Evolutionary conservation across 2,888 invertebrate species (phyloP), one percentile per base, ranked within the genome.

Genomic region (Polydrusus tereticollis): DNA sequence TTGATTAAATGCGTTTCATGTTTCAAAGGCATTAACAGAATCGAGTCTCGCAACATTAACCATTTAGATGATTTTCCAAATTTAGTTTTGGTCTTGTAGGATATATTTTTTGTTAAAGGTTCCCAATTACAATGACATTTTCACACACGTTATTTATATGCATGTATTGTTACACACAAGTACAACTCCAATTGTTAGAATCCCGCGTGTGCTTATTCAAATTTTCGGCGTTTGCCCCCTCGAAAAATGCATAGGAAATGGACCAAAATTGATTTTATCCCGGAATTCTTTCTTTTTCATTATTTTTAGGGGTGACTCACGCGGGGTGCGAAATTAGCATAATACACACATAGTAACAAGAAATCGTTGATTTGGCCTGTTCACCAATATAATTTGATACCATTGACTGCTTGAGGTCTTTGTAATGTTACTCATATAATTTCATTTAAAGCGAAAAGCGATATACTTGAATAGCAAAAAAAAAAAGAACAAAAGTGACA

Each of bases 161-260:
- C 81, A 80, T 77, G 82, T 82, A 82, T 82, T 81, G 80, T 81
- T 80, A 82, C 78, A 82, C 77, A 81, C 75, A 78, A 76, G 77
- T 80, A 80, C 81, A 82, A 82, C 79, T 81, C 79, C 67, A 80
- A 81, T 82, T 81, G 81, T 81, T 80, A 75, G 78, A 79, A 80
- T 77, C 77, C 77, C 80, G 79, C 81, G 78, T 79, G 82, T 78
- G 80, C 82, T 81, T 80, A 84, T 83, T 83, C 82, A 83, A 83
- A 83, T 82, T 82, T 79, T 81, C 76, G 72, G 73, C 75, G 74
- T 57, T 58, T 69, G 69, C 33, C 69, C 72, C 70, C 67, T 41
- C 62, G 55, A 52, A 72, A 75, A 74, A 78, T 78, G 73, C 73
- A 78, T 77, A 75, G 62, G 70, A 78, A 74, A 69, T 75, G 68